phyloP scores from a whole-genome alignment of 2,888 invertebrate species.

The Maniola hyperantus region DNA sequence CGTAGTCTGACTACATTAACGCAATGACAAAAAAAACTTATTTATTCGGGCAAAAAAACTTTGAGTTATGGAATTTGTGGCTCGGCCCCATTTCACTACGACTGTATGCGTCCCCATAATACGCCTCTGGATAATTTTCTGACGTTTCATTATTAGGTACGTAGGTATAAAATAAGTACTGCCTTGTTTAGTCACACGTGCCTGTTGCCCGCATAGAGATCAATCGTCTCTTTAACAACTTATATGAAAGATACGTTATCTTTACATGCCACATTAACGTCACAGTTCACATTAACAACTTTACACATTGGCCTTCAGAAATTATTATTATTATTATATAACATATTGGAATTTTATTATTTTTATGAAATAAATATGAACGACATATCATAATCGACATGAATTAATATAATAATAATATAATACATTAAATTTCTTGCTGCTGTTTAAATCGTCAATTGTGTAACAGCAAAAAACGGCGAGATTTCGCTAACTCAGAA shows the following conservation, averaged over 20 bases:
- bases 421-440: not conserved
- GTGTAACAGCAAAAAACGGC: too few relatives aligned
- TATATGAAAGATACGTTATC: conserved; percentile 11
- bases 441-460: too few relatives aligned
- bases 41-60: not conserved
- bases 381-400: conserved; percentile 1
- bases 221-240: conserved; percentile 5
- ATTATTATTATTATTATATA: not conserved
- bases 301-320: not conserved
- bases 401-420: not conserved
- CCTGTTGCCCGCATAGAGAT: not conserved
- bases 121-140: not conserved
- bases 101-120: too few relatives aligned
- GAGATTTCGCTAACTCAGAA: too few relatives aligned
- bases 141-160: not conserved
- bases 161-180: not conserved
- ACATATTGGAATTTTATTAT: not conserved
- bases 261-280: not conserved
- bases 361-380: not conserved
- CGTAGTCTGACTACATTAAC: not conserved
- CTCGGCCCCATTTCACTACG: too few relatives aligned
- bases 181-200: not conserved
- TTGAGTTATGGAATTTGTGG: not conserved
- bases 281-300: not conserved
- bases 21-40: not conserved